Evolutionary conservation across 1,140 invertebrate genomes (phyloP).

Genomic region (Hirudo medicinalis): DNA sequence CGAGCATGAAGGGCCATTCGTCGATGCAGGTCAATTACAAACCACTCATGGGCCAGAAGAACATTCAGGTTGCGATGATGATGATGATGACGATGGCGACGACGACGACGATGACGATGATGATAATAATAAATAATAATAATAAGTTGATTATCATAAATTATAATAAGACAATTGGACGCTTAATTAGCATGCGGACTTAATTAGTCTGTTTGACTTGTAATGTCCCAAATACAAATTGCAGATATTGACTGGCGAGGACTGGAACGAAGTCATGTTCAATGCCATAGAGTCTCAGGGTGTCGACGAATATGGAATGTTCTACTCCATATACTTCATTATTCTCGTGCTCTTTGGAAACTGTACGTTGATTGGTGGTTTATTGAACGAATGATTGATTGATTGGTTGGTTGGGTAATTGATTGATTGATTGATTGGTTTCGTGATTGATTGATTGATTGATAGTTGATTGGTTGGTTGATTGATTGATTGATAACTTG

Average conservation of each 20-base stretch:
- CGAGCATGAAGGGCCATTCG: neutral
- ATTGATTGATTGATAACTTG: too few species aligned
- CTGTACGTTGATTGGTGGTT: conserved; percentile 45
- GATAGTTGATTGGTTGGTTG: too few species aligned
- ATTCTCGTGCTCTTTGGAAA: conserved; percentile 98
- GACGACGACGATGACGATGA: too few species aligned
- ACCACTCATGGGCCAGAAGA: conserved; percentile 60
- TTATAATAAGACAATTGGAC: neutral
- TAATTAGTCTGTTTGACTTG: neutral
- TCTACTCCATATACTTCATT: conserved; percentile 96
- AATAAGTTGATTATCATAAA: neutral
- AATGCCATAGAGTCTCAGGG: conserved; percentile 84
- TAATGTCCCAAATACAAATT: too few species aligned
- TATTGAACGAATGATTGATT: neutral
- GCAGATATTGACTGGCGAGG: conserved; percentile 96
- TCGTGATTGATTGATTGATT: too few species aligned
- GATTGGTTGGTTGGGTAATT: neutral
- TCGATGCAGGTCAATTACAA: conserved; percentile 75
- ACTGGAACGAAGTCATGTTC: conserved; percentile 99
- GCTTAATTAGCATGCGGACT: neutral
- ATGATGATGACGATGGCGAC: too few species aligned
- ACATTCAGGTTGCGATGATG: conserved; percentile 17
- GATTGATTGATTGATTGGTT: too few species aligned
- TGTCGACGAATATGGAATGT: conserved; percentile 74
- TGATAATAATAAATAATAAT: too few species aligned